Conservation (phyloP, 2,888 invertebrate genomes). For the Tillus elongatus region DNA sequence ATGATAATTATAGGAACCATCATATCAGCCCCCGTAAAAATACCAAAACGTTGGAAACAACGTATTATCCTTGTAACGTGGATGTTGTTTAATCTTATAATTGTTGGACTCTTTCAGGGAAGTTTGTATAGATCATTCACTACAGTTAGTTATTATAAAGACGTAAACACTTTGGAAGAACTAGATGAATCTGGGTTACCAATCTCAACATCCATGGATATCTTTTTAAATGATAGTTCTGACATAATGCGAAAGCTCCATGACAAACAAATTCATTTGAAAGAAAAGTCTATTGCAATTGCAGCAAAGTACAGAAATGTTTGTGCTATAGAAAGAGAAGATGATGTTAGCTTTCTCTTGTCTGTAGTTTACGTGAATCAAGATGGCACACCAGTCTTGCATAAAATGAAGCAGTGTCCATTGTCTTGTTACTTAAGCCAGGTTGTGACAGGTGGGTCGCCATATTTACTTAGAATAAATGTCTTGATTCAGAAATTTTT, state of each 20-base stretch:
- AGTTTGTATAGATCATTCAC: conserved; percentile 40
- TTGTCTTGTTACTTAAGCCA: conserved; percentile 38
- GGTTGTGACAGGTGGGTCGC: conserved; percentile 37
- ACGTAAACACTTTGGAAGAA: conserved; percentile 38
- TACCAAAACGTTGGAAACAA: too few relatives aligned
- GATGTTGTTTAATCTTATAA: conserved; percentile 36
- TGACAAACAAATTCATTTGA: conserved; percentile 13
- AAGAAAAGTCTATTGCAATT: conserved; percentile 16
- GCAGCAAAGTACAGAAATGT: conserved; percentile 20
- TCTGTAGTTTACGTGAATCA: conserved; percentile 25
- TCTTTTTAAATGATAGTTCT: conserved; percentile 30
- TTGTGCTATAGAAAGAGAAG: conserved; percentile 29
- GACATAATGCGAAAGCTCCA: conserved; percentile 22
- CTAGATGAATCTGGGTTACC: conserved; percentile 36
- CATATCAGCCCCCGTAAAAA: too few relatives aligned
- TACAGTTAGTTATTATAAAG: conserved; percentile 37
- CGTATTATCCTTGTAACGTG: too few relatives aligned
- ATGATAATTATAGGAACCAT: too few relatives aligned
- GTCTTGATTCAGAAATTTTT: conserved; percentile 28
- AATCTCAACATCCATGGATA: conserved; percentile 32
- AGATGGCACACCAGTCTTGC: conserved; percentile 33
- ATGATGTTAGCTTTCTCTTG: conserved; percentile 30
- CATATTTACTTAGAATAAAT: conserved; percentile 35
- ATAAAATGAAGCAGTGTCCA: conserved; percentile 41
- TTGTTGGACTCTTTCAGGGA: conserved; percentile 38